phyloP scores from a whole-genome alignment of 2,888 invertebrate genomes.

The Lasioglossum malachurum region DNA sequence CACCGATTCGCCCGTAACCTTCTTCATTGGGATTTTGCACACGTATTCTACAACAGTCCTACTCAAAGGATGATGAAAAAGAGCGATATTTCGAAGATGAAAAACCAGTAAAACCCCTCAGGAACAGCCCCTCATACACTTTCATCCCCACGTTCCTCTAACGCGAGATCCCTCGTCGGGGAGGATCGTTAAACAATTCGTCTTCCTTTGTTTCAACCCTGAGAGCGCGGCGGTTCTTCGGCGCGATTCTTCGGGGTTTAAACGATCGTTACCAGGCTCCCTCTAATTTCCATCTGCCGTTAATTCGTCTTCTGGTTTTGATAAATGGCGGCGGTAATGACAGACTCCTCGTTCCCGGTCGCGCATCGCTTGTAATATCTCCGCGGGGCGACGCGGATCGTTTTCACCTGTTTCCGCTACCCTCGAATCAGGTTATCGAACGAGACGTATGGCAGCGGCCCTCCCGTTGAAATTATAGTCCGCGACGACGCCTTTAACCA shows the following conservation, averaged over 20 bases:
- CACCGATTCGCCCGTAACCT: neutral
- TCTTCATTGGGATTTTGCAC: neutral
- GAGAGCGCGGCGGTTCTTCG: neutral
- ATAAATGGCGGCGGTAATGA: neutral
- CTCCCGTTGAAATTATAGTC: conserved; percentile 6
- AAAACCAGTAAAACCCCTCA: neutral
- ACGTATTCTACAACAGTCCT: neutral
- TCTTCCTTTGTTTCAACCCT: neutral
- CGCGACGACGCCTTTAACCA: conserved; percentile 38
- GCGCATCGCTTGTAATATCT: neutral
- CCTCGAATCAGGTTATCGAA: neutral
- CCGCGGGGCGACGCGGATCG: neutral
- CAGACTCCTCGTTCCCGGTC: neutral
- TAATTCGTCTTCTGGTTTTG: conserved; percentile 8
- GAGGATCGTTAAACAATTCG: neutral
- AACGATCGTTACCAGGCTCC: neutral
- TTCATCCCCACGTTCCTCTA: neutral
- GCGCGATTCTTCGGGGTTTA: neutral
- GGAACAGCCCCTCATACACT: neutral
- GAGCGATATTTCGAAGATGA: neutral
- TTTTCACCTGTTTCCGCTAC: neutral
- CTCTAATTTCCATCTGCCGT: neutral
- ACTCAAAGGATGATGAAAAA: neutral
- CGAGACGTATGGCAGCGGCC: neutral
- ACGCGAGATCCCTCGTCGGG: neutral